Conservation (phyloP, 2,797 vertebrate species). For the Phrynocephalus forsythii region DNA sequence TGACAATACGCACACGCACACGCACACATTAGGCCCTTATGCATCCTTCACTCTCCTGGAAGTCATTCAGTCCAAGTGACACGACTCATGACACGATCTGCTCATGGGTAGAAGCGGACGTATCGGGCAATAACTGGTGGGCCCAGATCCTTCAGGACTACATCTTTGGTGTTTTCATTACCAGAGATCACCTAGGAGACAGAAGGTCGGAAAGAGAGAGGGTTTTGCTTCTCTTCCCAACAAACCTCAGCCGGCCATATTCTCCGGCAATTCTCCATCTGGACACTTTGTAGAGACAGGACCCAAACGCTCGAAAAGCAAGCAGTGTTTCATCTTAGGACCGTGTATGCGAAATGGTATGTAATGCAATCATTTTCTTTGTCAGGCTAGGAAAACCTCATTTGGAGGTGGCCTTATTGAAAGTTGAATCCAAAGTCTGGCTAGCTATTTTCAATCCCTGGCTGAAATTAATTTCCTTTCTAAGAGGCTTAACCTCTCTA, state of each 20-base stretch:
- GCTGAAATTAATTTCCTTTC: no score
- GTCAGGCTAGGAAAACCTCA: background rate
- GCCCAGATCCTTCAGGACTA: slow-evolving; percentile 93
- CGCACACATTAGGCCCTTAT: no score
- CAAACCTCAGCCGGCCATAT: background rate
- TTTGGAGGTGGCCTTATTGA: no score
- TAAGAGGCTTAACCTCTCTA: no score
- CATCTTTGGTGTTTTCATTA: slow-evolving; percentile 91
- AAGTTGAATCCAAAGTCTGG: no score
- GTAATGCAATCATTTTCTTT: background rate
- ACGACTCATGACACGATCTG: slow-evolving; percentile 91
- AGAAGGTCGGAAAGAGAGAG: background rate
- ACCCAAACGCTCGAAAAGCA: background rate
- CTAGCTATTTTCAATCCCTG: no score
- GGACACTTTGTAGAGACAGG: no score
- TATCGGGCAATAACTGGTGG: slow-evolving; percentile 89
- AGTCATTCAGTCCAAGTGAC: no score
- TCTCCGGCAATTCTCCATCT: background rate
- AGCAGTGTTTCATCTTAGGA: background rate
- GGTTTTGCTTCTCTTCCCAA: background rate
- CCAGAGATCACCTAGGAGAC: slow-evolving; percentile 87
- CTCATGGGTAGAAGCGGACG: slow-evolving; percentile 91
- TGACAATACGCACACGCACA: no score
- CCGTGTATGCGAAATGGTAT: background rate
- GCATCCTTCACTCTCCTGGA: no score